These are phyloP conservation scores for Hipparchia semele DNA, from an alignment of 2,888 invertebrate species.

Conservation along the genomic window DNA sequence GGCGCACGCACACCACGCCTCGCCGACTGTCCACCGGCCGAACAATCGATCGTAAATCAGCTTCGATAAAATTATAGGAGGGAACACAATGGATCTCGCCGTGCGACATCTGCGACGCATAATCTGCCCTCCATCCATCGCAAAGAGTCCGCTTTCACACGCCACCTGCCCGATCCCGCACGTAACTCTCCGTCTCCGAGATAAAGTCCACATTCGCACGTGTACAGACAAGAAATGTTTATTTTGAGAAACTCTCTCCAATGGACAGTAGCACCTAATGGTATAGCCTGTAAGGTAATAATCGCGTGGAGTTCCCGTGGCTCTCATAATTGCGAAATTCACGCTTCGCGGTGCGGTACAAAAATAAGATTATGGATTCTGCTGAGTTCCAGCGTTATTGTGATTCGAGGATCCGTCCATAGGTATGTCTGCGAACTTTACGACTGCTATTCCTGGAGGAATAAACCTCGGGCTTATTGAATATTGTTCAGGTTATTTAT, in stretches of 20 bases:
- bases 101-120: conserved; percentile 68
- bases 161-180: conserved; percentile 59
- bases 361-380: conserved; percentile 84
- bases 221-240: conserved; percentile 79
- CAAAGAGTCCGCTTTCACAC: conserved; percentile 74
- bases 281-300: conserved; percentile 55
- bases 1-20: conserved; percentile 68
- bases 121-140: conserved; percentile 66
- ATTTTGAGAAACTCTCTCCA: conserved; percentile 69
- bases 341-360: conserved; percentile 82
- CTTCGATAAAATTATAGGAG: conserved; percentile 83
- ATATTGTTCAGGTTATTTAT: conserved; percentile 79
- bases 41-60: conserved; percentile 84
- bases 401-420: conserved; percentile 83
- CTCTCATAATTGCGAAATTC: conserved; percentile 81
- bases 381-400: conserved; percentile 81
- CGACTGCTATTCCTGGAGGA: conserved; percentile 81
- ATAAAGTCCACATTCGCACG: conserved; percentile 81
- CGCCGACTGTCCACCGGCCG: conserved; percentile 75
- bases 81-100: conserved; percentile 79
- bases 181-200: conserved; percentile 72
- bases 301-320: conserved; percentile 53
- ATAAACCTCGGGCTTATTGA: conserved; percentile 78
- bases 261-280: conserved; percentile 60
- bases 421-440: conserved; percentile 80